Conservation (phyloP, 2,797 vertebrate species). For the Neomorphus geoffroyi region DNA sequence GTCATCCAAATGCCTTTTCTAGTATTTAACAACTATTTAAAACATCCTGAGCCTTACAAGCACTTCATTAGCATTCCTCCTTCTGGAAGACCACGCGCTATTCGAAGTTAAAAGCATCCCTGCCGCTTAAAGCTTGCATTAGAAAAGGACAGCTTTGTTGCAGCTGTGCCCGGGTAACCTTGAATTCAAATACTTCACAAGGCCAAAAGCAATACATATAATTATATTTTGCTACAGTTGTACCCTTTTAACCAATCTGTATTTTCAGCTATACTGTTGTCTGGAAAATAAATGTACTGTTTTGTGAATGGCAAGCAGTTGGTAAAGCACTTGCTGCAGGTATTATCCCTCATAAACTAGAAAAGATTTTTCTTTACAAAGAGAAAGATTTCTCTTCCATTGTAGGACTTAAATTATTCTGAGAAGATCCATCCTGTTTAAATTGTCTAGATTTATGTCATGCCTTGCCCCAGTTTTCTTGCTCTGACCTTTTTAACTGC, state of each 20-base stretch:
- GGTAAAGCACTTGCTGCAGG: not conserved
- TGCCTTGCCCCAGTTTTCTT: not conserved
- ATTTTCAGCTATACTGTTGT: not conserved
- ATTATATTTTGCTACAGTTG: not conserved
- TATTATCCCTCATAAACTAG: not conserved
- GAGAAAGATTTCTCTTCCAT: not conserved
- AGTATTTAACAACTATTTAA: conserved; percentile 32
- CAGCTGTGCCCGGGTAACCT: not conserved
- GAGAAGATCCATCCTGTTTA: not conserved
- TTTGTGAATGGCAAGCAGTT: not conserved
- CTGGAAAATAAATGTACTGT: not conserved
- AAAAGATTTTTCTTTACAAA: not conserved
- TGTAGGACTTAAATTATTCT: not conserved
- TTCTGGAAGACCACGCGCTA: not conserved
- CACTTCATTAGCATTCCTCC: conserved; percentile 4
- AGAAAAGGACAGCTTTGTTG: not conserved
- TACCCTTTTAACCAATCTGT: not conserved
- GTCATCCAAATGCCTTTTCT: conserved; percentile 25
- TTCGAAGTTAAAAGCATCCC: not conserved
- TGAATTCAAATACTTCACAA: not conserved
- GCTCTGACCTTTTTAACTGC: not conserved
- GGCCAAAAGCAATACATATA: not conserved
- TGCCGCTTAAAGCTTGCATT: not conserved
- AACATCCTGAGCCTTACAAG: not conserved
- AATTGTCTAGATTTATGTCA: not conserved